A percentile compares a stretch with the other conserved stretches of the same genome.
Conservation (phyloP, 2,888 invertebrate species). For the Allacma fusca region DNA sequence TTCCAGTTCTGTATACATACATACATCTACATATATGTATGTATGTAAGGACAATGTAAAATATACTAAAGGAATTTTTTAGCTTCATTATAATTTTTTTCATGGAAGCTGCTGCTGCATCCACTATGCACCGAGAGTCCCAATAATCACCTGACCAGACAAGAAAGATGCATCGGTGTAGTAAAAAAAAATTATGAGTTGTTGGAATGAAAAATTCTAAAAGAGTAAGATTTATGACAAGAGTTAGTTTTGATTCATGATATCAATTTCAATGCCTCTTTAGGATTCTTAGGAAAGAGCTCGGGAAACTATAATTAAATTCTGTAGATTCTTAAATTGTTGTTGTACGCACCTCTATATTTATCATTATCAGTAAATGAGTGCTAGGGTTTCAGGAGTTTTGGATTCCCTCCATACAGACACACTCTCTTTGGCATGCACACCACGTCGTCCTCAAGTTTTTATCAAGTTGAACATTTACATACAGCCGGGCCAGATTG, state of each 20-base stretch:
- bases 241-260: constrained; percentile 22
- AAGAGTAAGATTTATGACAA: constrained; percentile 22
- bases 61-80: too few relatives aligned
- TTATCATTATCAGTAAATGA: constrained; percentile 34
- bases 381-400: constrained; percentile 26
- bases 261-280: constrained; percentile 17
- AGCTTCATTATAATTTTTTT: too few relatives aligned
- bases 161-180: not conserved
- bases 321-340: constrained; percentile 21
- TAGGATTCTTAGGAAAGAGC: not conserved
- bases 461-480: constrained; percentile 5
- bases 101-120: too few relatives aligned
- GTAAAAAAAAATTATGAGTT: not conserved
- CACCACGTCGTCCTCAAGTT: constrained; percentile 7
- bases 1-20: too few relatives aligned
- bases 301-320: constrained; percentile 15
- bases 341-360: constrained; percentile 32
- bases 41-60: too few relatives aligned
- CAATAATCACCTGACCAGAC: not conserved
- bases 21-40: too few relatives aligned
- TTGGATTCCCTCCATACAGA: not conserved
- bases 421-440: not conserved
- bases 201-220: not conserved
- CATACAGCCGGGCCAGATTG: not conserved
- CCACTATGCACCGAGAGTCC: not conserved